Evolutionary conservation across 2,888 invertebrate genomes (phyloP), one percentile per base, ranked within the genome.

Genomic region (Cabera pusaria): DNA sequence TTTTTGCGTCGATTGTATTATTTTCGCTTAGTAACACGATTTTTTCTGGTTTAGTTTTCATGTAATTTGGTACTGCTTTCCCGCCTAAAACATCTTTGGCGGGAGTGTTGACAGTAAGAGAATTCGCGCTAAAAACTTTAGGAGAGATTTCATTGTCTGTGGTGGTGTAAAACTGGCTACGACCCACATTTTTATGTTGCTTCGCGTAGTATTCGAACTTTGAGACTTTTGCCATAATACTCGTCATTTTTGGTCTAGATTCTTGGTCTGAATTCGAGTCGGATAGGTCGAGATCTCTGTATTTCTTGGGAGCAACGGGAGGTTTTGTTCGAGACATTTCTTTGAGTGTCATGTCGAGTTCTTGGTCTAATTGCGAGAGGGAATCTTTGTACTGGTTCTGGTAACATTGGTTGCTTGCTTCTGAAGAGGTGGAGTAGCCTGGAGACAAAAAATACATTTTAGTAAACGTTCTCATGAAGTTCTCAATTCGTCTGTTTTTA

Each of bases 51-150:
- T 91, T 76, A 40, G 90, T 71, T 80, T 37, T 92, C 28, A 93
- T 91, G 56, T 92, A 92, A 52, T 91, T 93, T 8, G 90, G 89
- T 2, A 83, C 45, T 0, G 92, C 84, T 62, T 92, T 91, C 4
- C 92, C 91, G 0, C 94, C 95, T 16, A 96, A 74, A 0, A 96
- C 95, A 54, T 95, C 95, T 73, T 93, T 95, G 0, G 96, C 95
- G 0, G 96, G 95, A 2, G 94, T 94, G 53, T 94, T 96, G 0
- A 95, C 94, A 0, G 95, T 95, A 4, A 94, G 74, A 3, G 93
- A 92, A 62, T 95, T 95, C 0, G 95, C 91, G 9, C 94, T 93
- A 56, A 96, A 96, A 0, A 96, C 95, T 83, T 96, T 96, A 0
- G 96, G 96, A 0, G 94, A 88, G 11, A 88, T 88, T 52, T 87